These are phyloP conservation scores for Nettapus auritus DNA, from an alignment of 2,113 vertebrate genomes.

Conservation along the genomic window DNA sequence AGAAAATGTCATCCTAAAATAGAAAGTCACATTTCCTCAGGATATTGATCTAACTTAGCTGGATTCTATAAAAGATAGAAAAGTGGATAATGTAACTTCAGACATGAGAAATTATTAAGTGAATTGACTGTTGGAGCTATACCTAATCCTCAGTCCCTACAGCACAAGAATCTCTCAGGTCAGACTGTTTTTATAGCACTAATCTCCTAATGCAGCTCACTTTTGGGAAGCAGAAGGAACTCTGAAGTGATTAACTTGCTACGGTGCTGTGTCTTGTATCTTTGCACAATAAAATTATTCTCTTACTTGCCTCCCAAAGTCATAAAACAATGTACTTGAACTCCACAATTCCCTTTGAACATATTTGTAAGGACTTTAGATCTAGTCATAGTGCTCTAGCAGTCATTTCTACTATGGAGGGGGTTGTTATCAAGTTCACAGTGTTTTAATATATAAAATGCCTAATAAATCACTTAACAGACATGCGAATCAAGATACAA, in stretches of 20 bases:
- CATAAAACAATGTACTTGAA: background rate
- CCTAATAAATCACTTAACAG: background rate
- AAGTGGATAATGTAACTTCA: constrained; percentile 53
- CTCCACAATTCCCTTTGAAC: background rate
- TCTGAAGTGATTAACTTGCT: background rate
- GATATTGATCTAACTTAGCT: constrained; percentile 58
- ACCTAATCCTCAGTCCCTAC: background rate
- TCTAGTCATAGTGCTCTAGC: background rate
- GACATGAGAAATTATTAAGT: constrained; percentile 19
- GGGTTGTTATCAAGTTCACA: background rate
- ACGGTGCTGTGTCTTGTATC: background rate
- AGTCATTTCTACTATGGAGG: background rate
- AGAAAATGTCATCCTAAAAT: constrained; percentile 70
- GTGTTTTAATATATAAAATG: background rate
- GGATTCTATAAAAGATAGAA: constrained; percentile 29
- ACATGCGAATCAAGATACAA: background rate
- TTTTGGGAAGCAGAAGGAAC: background rate
- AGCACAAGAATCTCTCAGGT: background rate
- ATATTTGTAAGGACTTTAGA: background rate
- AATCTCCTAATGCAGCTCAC: background rate
- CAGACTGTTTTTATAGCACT: constrained; percentile 16
- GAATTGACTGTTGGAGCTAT: constrained; percentile 10
- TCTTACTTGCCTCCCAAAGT: background rate
- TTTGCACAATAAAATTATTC: background rate
- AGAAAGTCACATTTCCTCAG: constrained; percentile 67